Evolutionary conservation across 2,888 invertebrate species (phyloP).

Genomic region (Xylota segnis): DNA sequence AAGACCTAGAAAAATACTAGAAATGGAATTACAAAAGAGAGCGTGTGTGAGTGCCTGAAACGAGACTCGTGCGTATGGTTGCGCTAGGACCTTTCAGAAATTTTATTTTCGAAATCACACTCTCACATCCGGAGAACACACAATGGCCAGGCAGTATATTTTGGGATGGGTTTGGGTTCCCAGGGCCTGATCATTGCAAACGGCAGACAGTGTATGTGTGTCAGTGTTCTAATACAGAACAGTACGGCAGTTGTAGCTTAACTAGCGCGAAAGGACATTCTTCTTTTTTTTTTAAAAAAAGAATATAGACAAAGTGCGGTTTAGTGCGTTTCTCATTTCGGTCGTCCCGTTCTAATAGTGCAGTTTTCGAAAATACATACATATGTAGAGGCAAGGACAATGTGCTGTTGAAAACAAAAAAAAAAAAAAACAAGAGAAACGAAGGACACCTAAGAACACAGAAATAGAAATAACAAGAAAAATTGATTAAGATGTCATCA

Average conservation of each 20-base stretch:
- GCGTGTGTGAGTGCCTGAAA: constrained; percentile 33
- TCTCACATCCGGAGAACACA: constrained; percentile 53
- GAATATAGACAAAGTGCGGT: constrained; percentile 38
- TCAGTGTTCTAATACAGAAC: constrained; percentile 71
- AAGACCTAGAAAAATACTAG: constrained; percentile 66
- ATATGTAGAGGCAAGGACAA: constrained; percentile 39
- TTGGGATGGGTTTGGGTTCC: constrained; percentile 65
- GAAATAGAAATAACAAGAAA: constrained; percentile 35
- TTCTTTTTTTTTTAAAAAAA: constrained; percentile 10
- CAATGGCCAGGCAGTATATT: constrained; percentile 16
- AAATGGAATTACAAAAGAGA: constrained; percentile 50
- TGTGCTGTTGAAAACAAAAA: constrained; percentile 64
- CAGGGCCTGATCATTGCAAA: constrained; percentile 52
- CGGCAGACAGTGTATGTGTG: constrained; percentile 63
- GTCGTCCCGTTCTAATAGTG: too few relatives aligned
- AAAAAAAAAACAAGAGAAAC: constrained; percentile 19
- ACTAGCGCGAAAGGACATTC: constrained; percentile 43
- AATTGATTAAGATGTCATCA: constrained; percentile 65
- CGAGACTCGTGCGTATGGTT: constrained; percentile 56
- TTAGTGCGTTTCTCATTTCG: constrained; percentile 48
- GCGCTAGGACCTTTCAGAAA: constrained; percentile 64
- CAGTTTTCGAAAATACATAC: constrained; percentile 2
- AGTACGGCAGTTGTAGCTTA: constrained; percentile 45
- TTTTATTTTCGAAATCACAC: constrained; percentile 32
- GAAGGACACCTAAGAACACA: constrained; percentile 7